phyloP scores from a whole-genome alignment of 2,113 vertebrate species.

The Ictalurus furcatus region DNA sequence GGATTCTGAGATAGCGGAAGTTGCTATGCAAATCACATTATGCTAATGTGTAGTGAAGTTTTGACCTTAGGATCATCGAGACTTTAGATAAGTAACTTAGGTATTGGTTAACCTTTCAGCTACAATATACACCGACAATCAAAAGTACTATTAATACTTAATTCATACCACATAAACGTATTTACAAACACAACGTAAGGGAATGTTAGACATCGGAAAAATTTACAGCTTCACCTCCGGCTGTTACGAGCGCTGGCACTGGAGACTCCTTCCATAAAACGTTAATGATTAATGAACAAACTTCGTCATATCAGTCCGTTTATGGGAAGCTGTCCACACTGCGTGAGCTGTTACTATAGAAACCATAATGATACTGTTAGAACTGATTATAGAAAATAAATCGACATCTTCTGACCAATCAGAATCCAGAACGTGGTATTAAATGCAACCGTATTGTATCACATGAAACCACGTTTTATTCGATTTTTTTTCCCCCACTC shows the following conservation, averaged over 20 bases:
- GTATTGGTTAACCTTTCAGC: neutral
- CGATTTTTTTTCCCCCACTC: neutral
- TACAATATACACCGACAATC: neutral
- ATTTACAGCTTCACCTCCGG: neutral
- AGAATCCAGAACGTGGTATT: neutral
- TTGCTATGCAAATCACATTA: neutral
- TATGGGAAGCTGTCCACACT: neutral
- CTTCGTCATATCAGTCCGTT: neutral
- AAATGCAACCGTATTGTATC: neutral
- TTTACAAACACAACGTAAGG: too few species aligned
- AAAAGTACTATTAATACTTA: neutral
- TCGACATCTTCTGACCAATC: neutral
- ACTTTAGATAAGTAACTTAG: neutral
- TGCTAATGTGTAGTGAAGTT: neutral
- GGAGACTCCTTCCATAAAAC: neutral
- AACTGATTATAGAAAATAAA: neutral
- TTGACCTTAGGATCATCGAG: neutral
- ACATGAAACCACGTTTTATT: neutral
- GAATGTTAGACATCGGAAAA: neutral
- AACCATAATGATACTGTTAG: neutral
- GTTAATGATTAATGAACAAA: neutral
- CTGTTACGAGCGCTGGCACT: neutral
- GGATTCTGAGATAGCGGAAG: neutral
- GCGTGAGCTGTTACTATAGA: neutral
- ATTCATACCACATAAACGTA: too few species aligned